Conservation (phyloP, 2,888 invertebrate species). For the Dryococelus australis region DNA sequence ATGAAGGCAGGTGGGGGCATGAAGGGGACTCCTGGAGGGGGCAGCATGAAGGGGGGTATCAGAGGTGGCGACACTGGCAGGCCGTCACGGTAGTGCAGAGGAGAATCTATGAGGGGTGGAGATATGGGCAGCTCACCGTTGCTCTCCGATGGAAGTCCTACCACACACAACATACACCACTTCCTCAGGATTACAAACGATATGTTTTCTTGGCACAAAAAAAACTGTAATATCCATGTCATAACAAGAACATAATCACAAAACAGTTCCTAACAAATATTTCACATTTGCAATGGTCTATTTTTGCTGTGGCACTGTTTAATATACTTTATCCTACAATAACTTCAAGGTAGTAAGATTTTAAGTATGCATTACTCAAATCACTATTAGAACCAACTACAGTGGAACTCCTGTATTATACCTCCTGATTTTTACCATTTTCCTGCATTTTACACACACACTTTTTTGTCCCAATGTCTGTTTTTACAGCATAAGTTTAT, state of each 20-base stretch:
- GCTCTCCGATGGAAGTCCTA: constrained; percentile 35
- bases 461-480: too few relatives aligned
- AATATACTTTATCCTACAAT: too few relatives aligned
- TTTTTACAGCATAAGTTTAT: too few relatives aligned
- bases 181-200: neutral
- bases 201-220: neutral
- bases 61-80: constrained; percentile 50
- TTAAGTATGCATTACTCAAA: too few relatives aligned
- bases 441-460: too few relatives aligned
- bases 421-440: too few relatives aligned
- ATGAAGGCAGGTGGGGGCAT: constrained; percentile 56
- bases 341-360: too few relatives aligned
- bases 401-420: too few relatives aligned
- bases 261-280: too few relatives aligned
- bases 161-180: constrained; percentile 21
- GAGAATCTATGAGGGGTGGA: constrained; percentile 40
- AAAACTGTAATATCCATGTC: constrained; percentile 2
- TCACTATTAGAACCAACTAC: too few relatives aligned
- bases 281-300: too few relatives aligned
- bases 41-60: constrained; percentile 59
- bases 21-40: constrained; percentile 57
- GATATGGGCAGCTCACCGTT: constrained; percentile 44
- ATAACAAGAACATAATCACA: neutral
- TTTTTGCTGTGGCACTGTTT: too few relatives aligned
- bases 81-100: constrained; percentile 49